phyloP scores from a whole-genome alignment of 2,888 invertebrate genomes.

The Eupithecia vulgata region DNA sequence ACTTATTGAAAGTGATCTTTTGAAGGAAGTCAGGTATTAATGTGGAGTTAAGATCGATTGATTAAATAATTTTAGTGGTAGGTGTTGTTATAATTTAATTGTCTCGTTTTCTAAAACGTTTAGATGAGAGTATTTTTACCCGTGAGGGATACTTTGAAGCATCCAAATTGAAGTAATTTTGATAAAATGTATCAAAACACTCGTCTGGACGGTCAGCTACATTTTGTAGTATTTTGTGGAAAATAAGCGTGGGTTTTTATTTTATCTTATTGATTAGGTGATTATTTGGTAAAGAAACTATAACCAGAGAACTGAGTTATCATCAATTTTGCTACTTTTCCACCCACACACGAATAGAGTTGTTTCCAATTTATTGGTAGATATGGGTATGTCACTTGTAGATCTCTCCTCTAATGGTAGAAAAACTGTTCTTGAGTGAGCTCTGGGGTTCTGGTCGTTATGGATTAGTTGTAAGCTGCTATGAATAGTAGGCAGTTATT shows the following conservation, averaged over 20 bases:
- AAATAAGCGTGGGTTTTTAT: background rate
- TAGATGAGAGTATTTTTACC: background rate
- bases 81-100: background rate
- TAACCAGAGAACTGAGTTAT: background rate
- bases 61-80: background rate
- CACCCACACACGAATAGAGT: background rate
- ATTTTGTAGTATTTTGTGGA: background rate
- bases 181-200: background rate
- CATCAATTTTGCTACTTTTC: background rate
- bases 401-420: background rate
- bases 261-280: background rate
- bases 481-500: background rate
- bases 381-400: background rate
- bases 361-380: background rate
- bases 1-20: constrained; percentile 29
- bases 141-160: background rate
- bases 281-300: background rate
- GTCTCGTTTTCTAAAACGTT: background rate
- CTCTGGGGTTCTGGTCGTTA: background rate
- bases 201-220: background rate
- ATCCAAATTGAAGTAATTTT: background rate
- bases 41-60: background rate
- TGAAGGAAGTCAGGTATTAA: constrained; percentile 17
- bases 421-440: background rate
- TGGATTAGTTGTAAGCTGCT: background rate